Evolutionary conservation across 1,140 invertebrate genomes (phyloP), one percentile per base, ranked within the genome.

Genomic region (Euura lappo): DNA sequence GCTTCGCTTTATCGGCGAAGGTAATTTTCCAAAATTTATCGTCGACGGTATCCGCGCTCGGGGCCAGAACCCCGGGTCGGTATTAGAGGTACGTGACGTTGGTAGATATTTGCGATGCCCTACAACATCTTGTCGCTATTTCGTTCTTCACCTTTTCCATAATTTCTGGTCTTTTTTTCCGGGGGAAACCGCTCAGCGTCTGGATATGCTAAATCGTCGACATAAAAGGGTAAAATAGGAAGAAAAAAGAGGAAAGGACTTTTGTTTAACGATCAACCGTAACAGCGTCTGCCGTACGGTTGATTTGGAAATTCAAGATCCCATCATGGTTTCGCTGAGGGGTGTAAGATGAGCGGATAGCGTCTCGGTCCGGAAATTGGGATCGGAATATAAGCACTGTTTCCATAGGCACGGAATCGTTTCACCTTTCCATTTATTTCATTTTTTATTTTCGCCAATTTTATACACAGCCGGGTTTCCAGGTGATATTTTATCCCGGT

Each of bases 301-400:
- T 51, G 47, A 51, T 51, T 51, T n/a, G 6, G 13, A 60, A 60
- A 8, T 8, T 60, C 51, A n/a, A 60, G 47, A 11, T 1, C 28
- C 28, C 28, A 28, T 28, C 28, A n/a, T 60, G 6, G 51, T 6
- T n/a, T 8, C 51, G 4, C 5, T 60, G 3, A 60, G 51, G 8
- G 13, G 6, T 5, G 28, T 28, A 28, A 68, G 66, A 68, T 68
- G 8, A 10, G 66, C 8, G 11, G 66, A 68, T 68, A n/a, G 66
- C 10, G 10, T 68, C 66, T 42, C 10, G 28, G 51, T 11, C 8
- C 66, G 10, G 66, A 68, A 68, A 68, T 68, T 68, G 66, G 44
- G 66, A 42, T 68, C 28, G 66, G 42, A 68, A 68, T 68, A 13
- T 68, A 68, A 28, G 11, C 11, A 10, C 28, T 44, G 42, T 8